Evolutionary conservation across 2,888 invertebrate species (phyloP).

Genomic region (Belgica antarctica): DNA sequence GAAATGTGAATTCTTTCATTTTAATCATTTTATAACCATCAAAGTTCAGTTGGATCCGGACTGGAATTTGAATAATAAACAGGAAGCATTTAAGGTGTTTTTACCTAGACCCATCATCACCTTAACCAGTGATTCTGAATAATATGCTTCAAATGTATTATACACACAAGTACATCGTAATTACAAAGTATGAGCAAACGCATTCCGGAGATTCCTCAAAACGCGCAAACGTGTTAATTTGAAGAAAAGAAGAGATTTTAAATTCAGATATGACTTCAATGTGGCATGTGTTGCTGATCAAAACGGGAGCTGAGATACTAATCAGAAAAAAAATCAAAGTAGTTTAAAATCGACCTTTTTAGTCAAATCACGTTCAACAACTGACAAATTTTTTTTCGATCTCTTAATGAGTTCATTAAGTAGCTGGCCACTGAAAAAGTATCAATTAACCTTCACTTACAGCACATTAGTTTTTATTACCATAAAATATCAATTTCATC

Average conservation of each 20-base stretch:
- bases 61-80: conserved; percentile 39
- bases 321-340: too few relatives aligned
- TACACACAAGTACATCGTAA: neutral
- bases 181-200: neutral
- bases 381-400: conserved; percentile 12
- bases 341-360: conserved; percentile 37
- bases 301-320: neutral
- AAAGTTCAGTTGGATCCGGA: neutral
- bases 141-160: neutral
- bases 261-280: neutral
- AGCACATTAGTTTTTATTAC: conserved; percentile 25
- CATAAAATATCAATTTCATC: conserved; percentile 34
- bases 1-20: too few relatives aligned
- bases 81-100: conserved; percentile 40
- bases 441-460: conserved; percentile 34
- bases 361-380: conserved; percentile 17
- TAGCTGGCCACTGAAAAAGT: neutral
- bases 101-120: conserved; percentile 32
- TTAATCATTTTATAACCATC: neutral
- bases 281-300: neutral
- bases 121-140: conserved; percentile 22
- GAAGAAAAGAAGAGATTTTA: neutral
- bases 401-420: neutral
- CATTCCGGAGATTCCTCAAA: conserved; percentile 3
- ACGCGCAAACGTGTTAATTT: neutral